Percentiles rank a stretch among this genome's conserved stretches.
Conservation (phyloP, 2,888 invertebrate genomes). For the Steromphala cineraria region DNA sequence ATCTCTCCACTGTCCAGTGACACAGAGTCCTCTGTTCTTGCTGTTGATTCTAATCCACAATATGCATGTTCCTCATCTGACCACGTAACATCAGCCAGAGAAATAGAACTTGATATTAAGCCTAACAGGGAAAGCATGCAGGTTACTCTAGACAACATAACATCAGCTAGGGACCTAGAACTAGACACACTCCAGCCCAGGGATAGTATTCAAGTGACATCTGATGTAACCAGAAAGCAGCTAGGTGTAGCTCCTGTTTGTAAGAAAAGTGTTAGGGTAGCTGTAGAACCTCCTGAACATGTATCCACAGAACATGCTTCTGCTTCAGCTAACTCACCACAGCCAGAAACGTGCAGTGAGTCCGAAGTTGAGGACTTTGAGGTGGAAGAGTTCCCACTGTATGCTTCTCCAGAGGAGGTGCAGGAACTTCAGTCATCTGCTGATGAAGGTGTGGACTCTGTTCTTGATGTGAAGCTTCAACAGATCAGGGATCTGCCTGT, state of each 20-base stretch:
- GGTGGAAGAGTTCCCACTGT: not conserved
- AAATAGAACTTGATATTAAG: no score
- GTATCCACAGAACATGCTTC: slow-evolving; percentile 4
- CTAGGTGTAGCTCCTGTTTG: no score
- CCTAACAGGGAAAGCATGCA: no score
- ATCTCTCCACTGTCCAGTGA: not conserved
- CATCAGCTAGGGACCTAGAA: no score
- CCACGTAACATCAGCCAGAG: not conserved
- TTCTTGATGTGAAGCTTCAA: no score
- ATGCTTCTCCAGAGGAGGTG: not conserved
- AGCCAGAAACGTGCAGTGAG: not conserved
- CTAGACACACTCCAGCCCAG: no score
- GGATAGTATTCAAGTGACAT: no score
- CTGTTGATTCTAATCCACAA: not conserved
- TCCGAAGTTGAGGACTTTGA: not conserved
- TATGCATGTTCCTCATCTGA: not conserved
- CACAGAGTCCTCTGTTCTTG: not conserved
- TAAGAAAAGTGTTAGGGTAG: not conserved
- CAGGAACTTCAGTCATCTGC: not conserved
- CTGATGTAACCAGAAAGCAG: no score
- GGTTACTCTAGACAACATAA: no score
- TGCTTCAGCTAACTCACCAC: slow-evolving; percentile 9
- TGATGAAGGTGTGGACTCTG: no score
- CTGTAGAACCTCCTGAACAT: not conserved
- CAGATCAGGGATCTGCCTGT: no score